A percentile compares a stretch with the other conserved stretches of the same genome.
These are phyloP conservation scores for Hucho hucho DNA, from an alignment of 2,113 vertebrate genomes.

Conservation along the genomic window DNA sequence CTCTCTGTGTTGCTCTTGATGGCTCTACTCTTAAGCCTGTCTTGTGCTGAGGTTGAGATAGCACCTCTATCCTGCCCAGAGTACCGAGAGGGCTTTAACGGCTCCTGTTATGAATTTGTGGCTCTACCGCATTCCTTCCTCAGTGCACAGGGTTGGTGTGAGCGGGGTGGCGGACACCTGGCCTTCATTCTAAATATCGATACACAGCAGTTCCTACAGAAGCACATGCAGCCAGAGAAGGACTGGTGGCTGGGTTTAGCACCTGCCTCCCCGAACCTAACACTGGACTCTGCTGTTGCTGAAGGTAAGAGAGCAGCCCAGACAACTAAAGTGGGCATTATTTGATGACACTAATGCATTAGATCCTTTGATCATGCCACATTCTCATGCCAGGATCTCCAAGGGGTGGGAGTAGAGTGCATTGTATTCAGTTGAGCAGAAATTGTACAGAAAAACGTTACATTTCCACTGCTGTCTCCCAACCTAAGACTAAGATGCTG, in stretches of 20 bases:
- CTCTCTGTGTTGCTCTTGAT: slow-evolving; percentile 44
- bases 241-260: slow-evolving; percentile 93
- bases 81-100: slow-evolving; percentile 79
- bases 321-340: not conserved
- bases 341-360: not conserved
- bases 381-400: no score
- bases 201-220: slow-evolving; percentile 85
- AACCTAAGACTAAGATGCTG: not conserved
- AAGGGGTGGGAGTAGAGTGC: no score
- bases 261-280: slow-evolving; percentile 73
- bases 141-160: slow-evolving; percentile 88
- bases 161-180: slow-evolving; percentile 85
- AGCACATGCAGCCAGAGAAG: slow-evolving; percentile 74
- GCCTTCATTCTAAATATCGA: slow-evolving; percentile 84
- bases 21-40: slow-evolving; percentile 39
- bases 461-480: not conserved
- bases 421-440: not conserved
- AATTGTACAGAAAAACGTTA: no score
- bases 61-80: slow-evolving; percentile 71
- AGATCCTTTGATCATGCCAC: not conserved
- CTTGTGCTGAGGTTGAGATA: slow-evolving; percentile 47
- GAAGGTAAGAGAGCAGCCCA: slow-evolving; percentile 64
- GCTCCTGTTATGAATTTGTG: slow-evolving; percentile 88
- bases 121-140: slow-evolving; percentile 70
- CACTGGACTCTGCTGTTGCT: slow-evolving; percentile 55